These are phyloP conservation scores for Gulo gulo DNA, from an alignment of 2,113 vertebrate genomes.

Conservation along the genomic window DNA sequence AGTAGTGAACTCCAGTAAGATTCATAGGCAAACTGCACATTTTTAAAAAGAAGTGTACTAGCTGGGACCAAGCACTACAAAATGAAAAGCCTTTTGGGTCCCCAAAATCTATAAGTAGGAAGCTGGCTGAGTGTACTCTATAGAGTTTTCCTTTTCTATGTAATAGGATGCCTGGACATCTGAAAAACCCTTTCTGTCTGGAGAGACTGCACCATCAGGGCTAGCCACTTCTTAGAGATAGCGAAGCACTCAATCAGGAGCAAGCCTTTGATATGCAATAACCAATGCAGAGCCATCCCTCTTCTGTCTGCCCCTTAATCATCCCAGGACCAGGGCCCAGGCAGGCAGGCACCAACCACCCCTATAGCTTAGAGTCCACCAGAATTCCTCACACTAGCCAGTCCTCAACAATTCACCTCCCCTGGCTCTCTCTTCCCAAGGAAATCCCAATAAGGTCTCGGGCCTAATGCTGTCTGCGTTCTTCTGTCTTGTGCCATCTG, in stretches of 20 bases:
- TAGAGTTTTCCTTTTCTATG: background rate
- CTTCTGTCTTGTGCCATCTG: background rate
- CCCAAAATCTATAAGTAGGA: background rate
- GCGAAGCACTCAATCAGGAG: background rate
- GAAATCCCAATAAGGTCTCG: background rate
- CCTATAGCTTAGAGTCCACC: background rate
- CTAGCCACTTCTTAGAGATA: background rate
- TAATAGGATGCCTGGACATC: background rate
- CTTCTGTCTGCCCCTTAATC: background rate
- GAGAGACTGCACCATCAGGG: background rate
- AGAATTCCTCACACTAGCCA: background rate
- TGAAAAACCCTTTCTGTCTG: background rate
- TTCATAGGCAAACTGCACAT: background rate
- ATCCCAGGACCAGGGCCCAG: background rate
- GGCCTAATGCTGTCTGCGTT: background rate
- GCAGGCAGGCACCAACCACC: background rate
- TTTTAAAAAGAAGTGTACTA: slow-evolving; percentile 1
- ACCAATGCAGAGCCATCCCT: background rate
- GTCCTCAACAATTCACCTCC: background rate
- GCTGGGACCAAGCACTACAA: background rate
- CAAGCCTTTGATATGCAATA: background rate
- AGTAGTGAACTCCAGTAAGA: background rate
- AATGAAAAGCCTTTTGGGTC: background rate
- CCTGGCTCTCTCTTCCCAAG: background rate
- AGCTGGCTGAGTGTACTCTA: background rate